These are phyloP conservation scores for Acromyrmex echinatior DNA, from an alignment of 1,140 invertebrate genomes.

Conservation along the genomic window DNA sequence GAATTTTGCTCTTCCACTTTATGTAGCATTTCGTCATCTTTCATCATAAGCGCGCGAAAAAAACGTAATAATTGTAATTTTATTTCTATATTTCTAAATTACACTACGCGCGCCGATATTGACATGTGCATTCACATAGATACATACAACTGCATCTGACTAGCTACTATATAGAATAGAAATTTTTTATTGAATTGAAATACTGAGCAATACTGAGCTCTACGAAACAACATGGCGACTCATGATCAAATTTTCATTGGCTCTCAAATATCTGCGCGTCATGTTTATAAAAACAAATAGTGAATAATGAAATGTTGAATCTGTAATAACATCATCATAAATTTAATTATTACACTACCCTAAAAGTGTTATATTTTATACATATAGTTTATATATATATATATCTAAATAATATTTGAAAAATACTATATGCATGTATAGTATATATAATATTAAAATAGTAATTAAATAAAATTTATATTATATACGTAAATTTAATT, in stretches of 20 bases:
- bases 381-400: too few relatives aligned
- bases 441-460: too few relatives aligned
- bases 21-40: neutral
- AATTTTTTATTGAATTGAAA: neutral
- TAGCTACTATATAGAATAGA: neutral
- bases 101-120: neutral
- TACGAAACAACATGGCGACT: conserved; percentile 12
- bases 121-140: too few relatives aligned
- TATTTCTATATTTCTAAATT: neutral
- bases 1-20: neutral
- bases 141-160: too few relatives aligned
- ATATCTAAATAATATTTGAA: neutral
- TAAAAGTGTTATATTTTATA: too few relatives aligned
- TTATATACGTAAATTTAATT: too few relatives aligned
- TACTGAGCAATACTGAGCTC: neutral
- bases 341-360: too few relatives aligned
- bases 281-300: neutral
- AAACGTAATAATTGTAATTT: neutral
- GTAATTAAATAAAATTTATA: too few relatives aligned
- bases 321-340: neutral
- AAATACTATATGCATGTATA: neutral
- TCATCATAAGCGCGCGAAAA: neutral
- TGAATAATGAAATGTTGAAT: neutral
- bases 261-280: neutral
- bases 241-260: neutral